phyloP scores from a whole-genome alignment of 1,140 invertebrate species.

The Lepidotrigona ventralis region DNA sequence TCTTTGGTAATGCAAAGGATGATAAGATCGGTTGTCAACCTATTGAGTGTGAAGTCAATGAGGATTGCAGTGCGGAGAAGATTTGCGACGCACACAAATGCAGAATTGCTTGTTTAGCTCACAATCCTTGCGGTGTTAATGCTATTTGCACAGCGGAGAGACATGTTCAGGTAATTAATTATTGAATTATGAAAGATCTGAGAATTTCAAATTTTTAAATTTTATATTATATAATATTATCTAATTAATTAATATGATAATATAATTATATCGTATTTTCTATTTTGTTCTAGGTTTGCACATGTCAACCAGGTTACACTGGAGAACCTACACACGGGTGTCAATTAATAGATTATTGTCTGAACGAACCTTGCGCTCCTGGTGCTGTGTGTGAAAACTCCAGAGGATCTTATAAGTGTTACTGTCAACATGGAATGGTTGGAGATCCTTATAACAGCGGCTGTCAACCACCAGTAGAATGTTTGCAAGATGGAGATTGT shows the following conservation, averaged over 20 bases:
- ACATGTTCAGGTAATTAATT: slow-evolving; percentile 82
- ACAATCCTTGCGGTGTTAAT: slow-evolving; percentile 91
- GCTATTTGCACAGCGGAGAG: slow-evolving; percentile 90
- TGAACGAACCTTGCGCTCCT: slow-evolving; percentile 88
- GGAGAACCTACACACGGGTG: slow-evolving; percentile 88
- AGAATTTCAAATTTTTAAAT: too few species aligned
- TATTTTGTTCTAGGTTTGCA: slow-evolving; percentile 81
- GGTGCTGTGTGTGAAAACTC: slow-evolving; percentile 91
- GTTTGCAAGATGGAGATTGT: slow-evolving; percentile 88
- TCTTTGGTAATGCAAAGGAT: slow-evolving; percentile 88
- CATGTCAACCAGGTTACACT: slow-evolving; percentile 92
- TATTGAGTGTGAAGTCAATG: slow-evolving; percentile 86
- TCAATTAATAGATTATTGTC: slow-evolving; percentile 89
- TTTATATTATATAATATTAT: too few species aligned
- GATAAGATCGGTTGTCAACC: slow-evolving; percentile 87
- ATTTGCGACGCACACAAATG: slow-evolving; percentile 90
- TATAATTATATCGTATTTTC: neutral
- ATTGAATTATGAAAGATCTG: neutral
- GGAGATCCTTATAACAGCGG: slow-evolving; percentile 91
- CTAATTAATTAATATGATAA: too few species aligned
- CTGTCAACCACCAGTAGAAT: slow-evolving; percentile 89
- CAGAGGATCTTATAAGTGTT: slow-evolving; percentile 89
- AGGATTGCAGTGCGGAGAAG: slow-evolving; percentile 90
- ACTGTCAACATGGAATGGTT: slow-evolving; percentile 87
- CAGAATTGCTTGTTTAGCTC: slow-evolving; percentile 89